These are phyloP conservation scores for Diadophis punctatus DNA, from an alignment of 2,113 vertebrate genomes.

Conservation along the genomic window DNA sequence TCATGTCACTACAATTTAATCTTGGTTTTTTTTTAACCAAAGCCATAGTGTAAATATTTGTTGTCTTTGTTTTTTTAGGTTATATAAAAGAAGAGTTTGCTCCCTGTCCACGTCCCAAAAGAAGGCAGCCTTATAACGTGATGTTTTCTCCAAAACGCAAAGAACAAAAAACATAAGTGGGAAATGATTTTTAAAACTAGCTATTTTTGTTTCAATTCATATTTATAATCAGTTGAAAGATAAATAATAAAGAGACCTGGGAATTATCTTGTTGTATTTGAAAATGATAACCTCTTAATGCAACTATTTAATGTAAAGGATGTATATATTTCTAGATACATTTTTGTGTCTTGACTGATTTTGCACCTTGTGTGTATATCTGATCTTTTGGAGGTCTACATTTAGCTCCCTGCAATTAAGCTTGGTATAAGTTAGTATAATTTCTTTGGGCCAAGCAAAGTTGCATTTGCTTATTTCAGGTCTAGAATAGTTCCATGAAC, in stretches of 20 bases:
- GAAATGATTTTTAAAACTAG: constrained; percentile 1
- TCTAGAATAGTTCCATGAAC: constrained; percentile 11
- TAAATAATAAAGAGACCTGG: constrained; percentile 24
- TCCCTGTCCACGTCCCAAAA: constrained; percentile 78
- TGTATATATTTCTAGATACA: constrained; percentile 49
- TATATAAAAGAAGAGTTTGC: constrained; percentile 89
- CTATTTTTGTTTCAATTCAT: constrained; percentile 47
- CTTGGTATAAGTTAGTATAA: constrained; percentile 8
- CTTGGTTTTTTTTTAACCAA: background rate
- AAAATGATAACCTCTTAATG: constrained; percentile 33
- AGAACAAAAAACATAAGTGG: constrained; percentile 71
- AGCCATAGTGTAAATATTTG: background rate
- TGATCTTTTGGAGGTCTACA: constrained; percentile 8
- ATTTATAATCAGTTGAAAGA: constrained; percentile 72
- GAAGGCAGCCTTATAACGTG: constrained; percentile 82
- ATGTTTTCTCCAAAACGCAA: constrained; percentile 86
- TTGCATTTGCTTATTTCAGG: constrained; percentile 16
- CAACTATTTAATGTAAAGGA: constrained; percentile 64
- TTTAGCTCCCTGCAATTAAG: constrained; percentile 4
- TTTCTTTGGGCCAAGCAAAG: constrained; percentile 16
- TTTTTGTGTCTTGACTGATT: constrained; percentile 60
- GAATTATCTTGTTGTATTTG: constrained; percentile 52
- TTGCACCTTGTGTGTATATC: constrained; percentile 57
- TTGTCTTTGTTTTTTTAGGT: constrained; percentile 67
- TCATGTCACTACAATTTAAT: background rate